Evolutionary conservation across 2,113 vertebrate genomes (phyloP).

Genomic region (Microtus pennsylvanicus): DNA sequence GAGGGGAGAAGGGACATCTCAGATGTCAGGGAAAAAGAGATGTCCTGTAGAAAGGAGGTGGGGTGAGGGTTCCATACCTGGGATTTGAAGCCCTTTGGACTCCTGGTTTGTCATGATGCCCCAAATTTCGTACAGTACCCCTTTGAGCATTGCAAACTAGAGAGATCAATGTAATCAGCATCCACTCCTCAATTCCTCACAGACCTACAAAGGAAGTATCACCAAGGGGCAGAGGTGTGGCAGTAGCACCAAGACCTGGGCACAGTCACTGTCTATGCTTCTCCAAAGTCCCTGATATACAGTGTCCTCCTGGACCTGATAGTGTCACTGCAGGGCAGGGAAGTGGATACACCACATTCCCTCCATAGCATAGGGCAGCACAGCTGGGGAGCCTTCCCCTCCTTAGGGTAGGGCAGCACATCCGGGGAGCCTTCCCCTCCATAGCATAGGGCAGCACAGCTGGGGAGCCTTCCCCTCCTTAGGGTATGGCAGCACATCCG

Average conservation of each 20-base stretch:
- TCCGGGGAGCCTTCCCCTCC: background rate
- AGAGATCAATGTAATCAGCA: rapidly evolving
- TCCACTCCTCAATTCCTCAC: rapidly evolving
- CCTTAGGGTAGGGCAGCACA: too few relatives aligned
- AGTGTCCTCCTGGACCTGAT: background rate
- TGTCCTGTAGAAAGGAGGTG: rapidly evolving
- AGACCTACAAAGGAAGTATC: background rate
- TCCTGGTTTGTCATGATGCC: background rate
- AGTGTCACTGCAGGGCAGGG: background rate
- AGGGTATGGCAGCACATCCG: too few relatives aligned
- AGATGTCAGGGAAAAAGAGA: background rate
- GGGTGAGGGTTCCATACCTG: rapidly evolving
- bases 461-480: too few relatives aligned
- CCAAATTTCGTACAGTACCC: background rate
- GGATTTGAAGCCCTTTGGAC: rapidly evolving
- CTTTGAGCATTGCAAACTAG: background rate
- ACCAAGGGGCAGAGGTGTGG: rapidly evolving
- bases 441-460: too few relatives aligned
- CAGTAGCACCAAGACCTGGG: rapidly evolving
- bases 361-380: background rate
- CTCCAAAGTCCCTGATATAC: background rate
- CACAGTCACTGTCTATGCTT: rapidly evolving
- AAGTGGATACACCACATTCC: too few relatives aligned
- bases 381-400: too few relatives aligned
- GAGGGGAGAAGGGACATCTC: rapidly evolving